A percentile compares a stretch with the other conserved stretches of the same genome.
Evolutionary conservation across 2,888 invertebrate genomes (phyloP).

Genomic region (Vesta saturnalis): DNA sequence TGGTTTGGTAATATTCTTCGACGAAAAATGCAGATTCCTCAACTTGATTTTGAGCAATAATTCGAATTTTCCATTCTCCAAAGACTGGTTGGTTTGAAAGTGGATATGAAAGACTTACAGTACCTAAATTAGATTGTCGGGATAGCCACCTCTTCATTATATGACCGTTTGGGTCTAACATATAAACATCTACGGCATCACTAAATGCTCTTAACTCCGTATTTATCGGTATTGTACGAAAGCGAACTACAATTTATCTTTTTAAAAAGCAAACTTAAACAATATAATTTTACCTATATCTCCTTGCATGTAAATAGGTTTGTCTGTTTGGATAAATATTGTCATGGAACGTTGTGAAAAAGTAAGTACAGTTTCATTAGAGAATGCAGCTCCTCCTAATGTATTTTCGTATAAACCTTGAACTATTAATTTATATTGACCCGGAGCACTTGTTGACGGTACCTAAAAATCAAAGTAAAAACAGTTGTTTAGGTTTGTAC

Average conservation of each 20-base stretch:
- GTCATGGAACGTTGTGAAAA: slow-evolving; percentile 94
- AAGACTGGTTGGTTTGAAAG: slow-evolving; percentile 92
- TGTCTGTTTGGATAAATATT: slow-evolving; percentile 94
- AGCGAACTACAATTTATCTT: slow-evolving; percentile 69
- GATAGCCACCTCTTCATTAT: slow-evolving; percentile 94
- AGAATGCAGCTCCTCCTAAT: slow-evolving; percentile 87
- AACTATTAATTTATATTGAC: slow-evolving; percentile 78
- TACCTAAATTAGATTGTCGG: slow-evolving; percentile 90
- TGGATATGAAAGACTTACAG: slow-evolving; percentile 91
- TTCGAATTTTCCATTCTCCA: slow-evolving; percentile 91
- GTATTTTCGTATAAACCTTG: slow-evolving; percentile 73
- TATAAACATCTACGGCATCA: slow-evolving; percentile 90
- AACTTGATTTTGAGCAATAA: slow-evolving; percentile 87
- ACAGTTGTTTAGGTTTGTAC: slow-evolving; percentile 8
- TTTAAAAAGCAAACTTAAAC: background rate
- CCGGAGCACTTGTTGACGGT: slow-evolving; percentile 84
- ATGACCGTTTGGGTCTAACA: slow-evolving; percentile 88
- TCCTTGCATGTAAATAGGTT: slow-evolving; percentile 94
- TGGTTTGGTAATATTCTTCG: slow-evolving; percentile 94
- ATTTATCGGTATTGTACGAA: slow-evolving; percentile 92
- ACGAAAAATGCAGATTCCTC: slow-evolving; percentile 89
- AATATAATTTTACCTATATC: slow-evolving; percentile 71
- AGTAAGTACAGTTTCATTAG: slow-evolving; percentile 84
- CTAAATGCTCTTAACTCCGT: slow-evolving; percentile 92
- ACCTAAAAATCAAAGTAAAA: slow-evolving; percentile 64